Evolutionary conservation across 2,113 vertebrate species (phyloP), one percentile per base, ranked within the genome.

Genomic region (Dromaius novaehollandiae): DNA sequence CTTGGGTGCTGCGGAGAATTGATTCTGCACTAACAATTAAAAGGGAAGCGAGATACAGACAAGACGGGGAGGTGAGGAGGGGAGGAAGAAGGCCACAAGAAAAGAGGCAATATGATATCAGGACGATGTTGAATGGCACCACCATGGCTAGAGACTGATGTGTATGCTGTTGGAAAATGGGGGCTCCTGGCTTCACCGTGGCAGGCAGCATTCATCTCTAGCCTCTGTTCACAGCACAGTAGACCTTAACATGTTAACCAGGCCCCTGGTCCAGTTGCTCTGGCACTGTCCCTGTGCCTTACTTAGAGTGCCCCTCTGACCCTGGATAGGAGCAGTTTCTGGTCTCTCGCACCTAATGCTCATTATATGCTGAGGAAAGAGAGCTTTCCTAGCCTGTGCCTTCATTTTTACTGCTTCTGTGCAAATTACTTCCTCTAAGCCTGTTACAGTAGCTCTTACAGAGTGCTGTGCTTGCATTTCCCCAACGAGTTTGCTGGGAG

Each of bases 101-200:
- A 24, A 88, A 90, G 66, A 70, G 38, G 24, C 15, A 40, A 48
- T 19, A 26, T 0, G 0, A 8, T 34, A 55, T 71, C 34, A 3
- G 3, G 71, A 65, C 1, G 8, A 32, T 21, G 17, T 4, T 40
- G 30, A 48, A 48, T 50, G 8, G 30, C 2, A 2, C 40, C 58
- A 66, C 13, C 40, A 40, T 1, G 2, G 32, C n/a, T 66, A 0
- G 0, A 93, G 71, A 74, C 1, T 0, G 1, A 18, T 32, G 34
- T 5, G 34, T 7, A 30, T 3, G 1, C 13, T 65, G 61, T 20
- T 69, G 24, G 76, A 86, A 79, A 84, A 58, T 0, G 3, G 55
- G 44, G 40, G 73, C 84, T 70, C 25, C 55, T 64, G 50, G 13
- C 50, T 82, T 85, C 63, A 19, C 40, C 34, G 53, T 14, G 25